phyloP scores from a whole-genome alignment of 1,140 invertebrate species.

The Elysia chlorotica region DNA sequence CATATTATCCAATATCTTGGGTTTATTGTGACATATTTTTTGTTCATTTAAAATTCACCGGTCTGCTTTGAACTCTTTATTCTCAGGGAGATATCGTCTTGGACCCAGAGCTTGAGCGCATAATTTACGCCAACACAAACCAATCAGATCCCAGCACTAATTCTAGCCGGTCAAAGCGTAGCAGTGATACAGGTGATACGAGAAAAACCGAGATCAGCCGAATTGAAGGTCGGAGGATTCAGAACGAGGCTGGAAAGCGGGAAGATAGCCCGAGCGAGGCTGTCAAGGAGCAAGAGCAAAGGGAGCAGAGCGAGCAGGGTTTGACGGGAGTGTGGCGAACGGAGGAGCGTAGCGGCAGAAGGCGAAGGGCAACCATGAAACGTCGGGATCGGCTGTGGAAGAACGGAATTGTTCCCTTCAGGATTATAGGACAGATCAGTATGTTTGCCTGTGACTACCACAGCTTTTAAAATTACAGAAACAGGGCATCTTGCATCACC shows the following conservation, averaged over 20 bases:
- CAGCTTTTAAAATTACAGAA: no score
- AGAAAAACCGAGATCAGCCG: no score
- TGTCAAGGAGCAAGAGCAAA: no score
- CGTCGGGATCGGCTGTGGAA: slow-evolving; percentile 32
- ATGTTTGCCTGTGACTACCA: slow-evolving; percentile 27
- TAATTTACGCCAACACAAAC: slow-evolving; percentile 22
- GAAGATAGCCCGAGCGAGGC: no score
- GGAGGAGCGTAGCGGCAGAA: slow-evolving; percentile 3
- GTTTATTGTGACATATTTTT: not conserved
- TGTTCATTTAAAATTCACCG: not conserved
- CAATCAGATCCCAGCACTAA: no score
- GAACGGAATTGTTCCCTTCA: slow-evolving; percentile 41
- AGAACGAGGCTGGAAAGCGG: no score
- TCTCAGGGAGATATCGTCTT: slow-evolving; percentile 40
- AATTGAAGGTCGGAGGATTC: no score
- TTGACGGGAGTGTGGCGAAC: no score
- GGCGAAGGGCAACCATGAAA: slow-evolving; percentile 28
- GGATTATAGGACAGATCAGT: slow-evolving; percentile 34
- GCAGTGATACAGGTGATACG: no score
- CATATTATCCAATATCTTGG: not conserved
- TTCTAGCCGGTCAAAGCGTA: no score
- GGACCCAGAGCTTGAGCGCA: slow-evolving; percentile 24
- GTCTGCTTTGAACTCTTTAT: not conserved
- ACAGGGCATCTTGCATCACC: no score
- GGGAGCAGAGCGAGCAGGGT: no score